These are phyloP conservation scores for Pseudorhiza aurosa DNA, from an alignment of 30 jellyfish, hydroid and myxozoan genomes.

Conservation along the genomic window DNA sequence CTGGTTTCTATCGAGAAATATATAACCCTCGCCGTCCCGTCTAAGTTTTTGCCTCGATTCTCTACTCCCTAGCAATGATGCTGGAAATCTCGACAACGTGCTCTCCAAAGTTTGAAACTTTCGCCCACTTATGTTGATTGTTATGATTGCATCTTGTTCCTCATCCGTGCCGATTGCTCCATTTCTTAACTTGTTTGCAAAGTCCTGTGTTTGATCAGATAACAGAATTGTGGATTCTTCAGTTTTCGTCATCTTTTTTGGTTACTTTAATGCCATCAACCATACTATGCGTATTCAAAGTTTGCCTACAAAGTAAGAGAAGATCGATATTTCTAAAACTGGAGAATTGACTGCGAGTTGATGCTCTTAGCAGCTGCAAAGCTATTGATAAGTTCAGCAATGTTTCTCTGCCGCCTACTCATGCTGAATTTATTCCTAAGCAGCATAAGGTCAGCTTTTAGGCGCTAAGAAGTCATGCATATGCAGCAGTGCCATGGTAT, in stretches of 20 bases:
- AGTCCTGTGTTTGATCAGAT: neutral
- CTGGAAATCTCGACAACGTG: constrained; percentile 82
- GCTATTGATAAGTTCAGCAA: too few species aligned
- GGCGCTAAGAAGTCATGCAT: too few species aligned
- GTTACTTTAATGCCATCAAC: too few species aligned
- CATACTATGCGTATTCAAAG: too few species aligned
- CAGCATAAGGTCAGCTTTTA: too few species aligned
- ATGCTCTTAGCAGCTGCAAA: too few species aligned
- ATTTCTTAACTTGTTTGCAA: neutral
- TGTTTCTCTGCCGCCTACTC: too few species aligned
- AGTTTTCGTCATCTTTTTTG: constrained; percentile 8
- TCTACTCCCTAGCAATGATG: constrained; percentile 82
- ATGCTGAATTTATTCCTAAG: too few species aligned
- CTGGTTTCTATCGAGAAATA: constrained; percentile 85
- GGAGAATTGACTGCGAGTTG: too few species aligned
- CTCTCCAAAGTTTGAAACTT: constrained; percentile 75
- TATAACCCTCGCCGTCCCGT: constrained; percentile 73
- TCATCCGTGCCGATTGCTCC: neutral
- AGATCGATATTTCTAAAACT: too few species aligned
- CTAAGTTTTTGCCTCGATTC: constrained; percentile 62
- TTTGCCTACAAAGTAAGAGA: too few species aligned
- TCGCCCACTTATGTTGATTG: constrained; percentile 91
- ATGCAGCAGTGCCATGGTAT: too few species aligned
- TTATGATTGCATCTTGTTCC: constrained; percentile 53
- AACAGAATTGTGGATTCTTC: constrained; percentile 25